phyloP scores from a whole-genome alignment of 2,888 invertebrate genomes.

The Xestia c-nigrum region DNA sequence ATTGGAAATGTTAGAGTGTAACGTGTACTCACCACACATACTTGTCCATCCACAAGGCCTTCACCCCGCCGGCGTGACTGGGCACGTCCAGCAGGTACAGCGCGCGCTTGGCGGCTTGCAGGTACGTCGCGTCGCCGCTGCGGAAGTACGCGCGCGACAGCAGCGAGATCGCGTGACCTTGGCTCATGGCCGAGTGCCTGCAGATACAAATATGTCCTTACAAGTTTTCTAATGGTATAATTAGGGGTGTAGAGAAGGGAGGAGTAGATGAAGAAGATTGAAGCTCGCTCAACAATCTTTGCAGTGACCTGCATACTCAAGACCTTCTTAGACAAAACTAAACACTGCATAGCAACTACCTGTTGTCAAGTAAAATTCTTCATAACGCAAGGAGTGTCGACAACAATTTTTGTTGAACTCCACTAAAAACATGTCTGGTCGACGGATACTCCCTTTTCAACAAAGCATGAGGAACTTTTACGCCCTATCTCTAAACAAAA shows the following conservation, averaged over 20 bases:
- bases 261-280: not conserved
- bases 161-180: conserved; percentile 99
- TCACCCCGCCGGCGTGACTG: conserved; percentile 95
- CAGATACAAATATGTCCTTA: not conserved
- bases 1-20: not conserved
- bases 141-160: conserved; percentile 97
- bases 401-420: no score
- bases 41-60: conserved; percentile 95
- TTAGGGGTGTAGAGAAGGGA: not conserved
- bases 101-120: conserved; percentile 95
- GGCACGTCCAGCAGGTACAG: conserved; percentile 94
- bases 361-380: no score
- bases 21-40: conserved; percentile 94
- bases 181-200: conserved; percentile 99
- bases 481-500: not conserved
- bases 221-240: not conserved
- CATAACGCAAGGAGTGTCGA: no score
- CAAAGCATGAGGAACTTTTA: not conserved
- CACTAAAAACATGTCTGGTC: no score
- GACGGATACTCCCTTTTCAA: no score
- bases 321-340: no score
- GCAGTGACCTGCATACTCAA: no score
- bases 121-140: conserved; percentile 94
- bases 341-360: no score
- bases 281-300: no score